Conservation (phyloP, 2,797 vertebrate genomes). For the Chiroxiphia lanceolata region DNA sequence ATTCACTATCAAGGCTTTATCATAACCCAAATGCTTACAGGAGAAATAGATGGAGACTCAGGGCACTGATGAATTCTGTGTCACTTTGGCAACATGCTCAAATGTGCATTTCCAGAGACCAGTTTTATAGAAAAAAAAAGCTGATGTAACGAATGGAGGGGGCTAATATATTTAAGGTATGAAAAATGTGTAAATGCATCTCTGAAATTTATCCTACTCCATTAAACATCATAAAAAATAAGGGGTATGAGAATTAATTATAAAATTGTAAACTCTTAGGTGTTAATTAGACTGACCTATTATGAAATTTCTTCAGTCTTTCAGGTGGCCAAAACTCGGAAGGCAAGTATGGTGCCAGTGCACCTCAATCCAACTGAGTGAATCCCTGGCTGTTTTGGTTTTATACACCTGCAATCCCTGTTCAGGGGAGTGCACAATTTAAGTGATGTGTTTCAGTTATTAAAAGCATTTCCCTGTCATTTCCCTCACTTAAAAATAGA, state of each 20-base stretch:
- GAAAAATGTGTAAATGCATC: neutral
- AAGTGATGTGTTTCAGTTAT: neutral
- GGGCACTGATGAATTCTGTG: neutral
- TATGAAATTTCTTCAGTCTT: neutral
- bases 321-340: neutral
- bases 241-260: neutral
- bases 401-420: neutral
- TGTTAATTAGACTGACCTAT: neutral
- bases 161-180: neutral
- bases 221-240: neutral
- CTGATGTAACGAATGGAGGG: neutral
- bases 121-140: neutral
- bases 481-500: neutral
- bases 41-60: neutral
- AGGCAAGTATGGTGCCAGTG: neutral
- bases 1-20: neutral
- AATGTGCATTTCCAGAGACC: neutral
- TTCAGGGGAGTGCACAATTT: neutral
- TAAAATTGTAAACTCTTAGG: neutral
- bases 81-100: neutral
- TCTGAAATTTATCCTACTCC: neutral
- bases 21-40: neutral
- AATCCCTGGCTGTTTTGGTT: neutral
- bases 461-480: neutral
- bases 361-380: neutral